A percentile compares a stretch with the other conserved stretches of the same genome.
phyloP scores from a whole-genome alignment of 2,888 invertebrate species.

The Thymelicus lineola region DNA sequence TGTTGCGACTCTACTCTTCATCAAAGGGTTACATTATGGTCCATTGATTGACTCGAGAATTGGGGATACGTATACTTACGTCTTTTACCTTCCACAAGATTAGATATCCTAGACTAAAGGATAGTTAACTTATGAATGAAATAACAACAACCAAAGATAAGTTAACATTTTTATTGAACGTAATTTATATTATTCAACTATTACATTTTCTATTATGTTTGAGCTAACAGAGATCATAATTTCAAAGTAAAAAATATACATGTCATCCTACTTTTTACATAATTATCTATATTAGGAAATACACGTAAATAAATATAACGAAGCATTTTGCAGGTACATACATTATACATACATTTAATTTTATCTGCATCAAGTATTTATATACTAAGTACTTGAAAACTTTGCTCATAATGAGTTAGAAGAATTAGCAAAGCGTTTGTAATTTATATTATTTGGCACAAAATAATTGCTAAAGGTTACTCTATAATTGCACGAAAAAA shows the following conservation, averaged over 20 bases:
- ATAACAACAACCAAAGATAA: constrained; percentile 60
- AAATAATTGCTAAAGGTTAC: constrained; percentile 8
- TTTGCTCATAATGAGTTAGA: background rate
- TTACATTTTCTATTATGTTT: constrained; percentile 71
- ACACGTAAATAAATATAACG: constrained; percentile 25
- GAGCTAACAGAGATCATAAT: constrained; percentile 67
- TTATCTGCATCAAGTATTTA: constrained; percentile 32
- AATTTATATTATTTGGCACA: constrained; percentile 47
- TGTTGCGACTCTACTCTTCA: too few species aligned
- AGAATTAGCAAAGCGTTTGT: background rate
- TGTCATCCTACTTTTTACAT: constrained; percentile 52
- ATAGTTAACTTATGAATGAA: background rate
- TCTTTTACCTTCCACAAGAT: too few species aligned
- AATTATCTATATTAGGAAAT: constrained; percentile 43
- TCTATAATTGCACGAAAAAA: too few species aligned
- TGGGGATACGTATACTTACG: too few species aligned
- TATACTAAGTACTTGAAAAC: constrained; percentile 7
- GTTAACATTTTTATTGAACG: constrained; percentile 82
- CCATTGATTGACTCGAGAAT: too few species aligned
- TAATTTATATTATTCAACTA: constrained; percentile 72
- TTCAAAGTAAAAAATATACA: constrained; percentile 58
- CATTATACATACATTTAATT: constrained; percentile 44
- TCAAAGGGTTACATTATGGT: too few species aligned
- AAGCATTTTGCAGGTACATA: constrained; percentile 19
- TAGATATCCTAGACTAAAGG: too few species aligned